Base-by-base conservation (phyloP, 2,797 vertebrate genomes). In the Sebastes flavidus region DNA sequence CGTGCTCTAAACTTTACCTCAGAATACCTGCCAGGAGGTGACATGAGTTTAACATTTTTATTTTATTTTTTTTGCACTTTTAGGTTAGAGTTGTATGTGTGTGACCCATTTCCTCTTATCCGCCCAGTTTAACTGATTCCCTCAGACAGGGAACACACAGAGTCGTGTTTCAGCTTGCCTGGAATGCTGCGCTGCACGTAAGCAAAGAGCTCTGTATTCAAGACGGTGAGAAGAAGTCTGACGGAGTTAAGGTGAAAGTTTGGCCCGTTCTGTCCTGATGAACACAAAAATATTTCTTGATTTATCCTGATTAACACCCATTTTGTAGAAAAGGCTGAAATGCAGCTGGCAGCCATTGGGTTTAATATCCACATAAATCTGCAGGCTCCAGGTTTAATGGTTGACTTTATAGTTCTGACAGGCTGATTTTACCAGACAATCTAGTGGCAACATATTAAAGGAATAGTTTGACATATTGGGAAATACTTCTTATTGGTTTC, bases 181-280 rank as follows among this genome's bases (percentile, higher is more conserved):
- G 94, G 94, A 94, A 95, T 95, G 93, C 80, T 79, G 89, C 73
- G 9, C 68, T 73, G 82, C 91, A 85, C 29, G 49, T 34, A 60
- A 80, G 84, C 54, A 54, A 81, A 58, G 58, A 79, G 46, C 65
- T 73, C 56, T 60, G 29, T 5, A 42, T 25, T 78, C 36, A 77
- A 74, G 55, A 63, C 16, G 60, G 72, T 77, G 75, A 82, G 72
- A 85, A 30, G 60, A 77, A 78, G 59, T 65, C 63, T 68, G 22
- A 55, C 55, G 62, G 58, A 54, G 38, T 60, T 34, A 52, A 52
- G 62, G 20, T 56, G 32, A 82, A 85, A 77, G 58, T 81, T 78
- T 56, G 22, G 30, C 32, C 11, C 49, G 4, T 70, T 86, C 22
- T 24, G 58, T 68, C 68, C 30, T 6, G 20, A 66, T 18, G 22